Evolutionary conservation across 2,113 vertebrate genomes (phyloP).

Genomic region (Hiodon alosoides): DNA sequence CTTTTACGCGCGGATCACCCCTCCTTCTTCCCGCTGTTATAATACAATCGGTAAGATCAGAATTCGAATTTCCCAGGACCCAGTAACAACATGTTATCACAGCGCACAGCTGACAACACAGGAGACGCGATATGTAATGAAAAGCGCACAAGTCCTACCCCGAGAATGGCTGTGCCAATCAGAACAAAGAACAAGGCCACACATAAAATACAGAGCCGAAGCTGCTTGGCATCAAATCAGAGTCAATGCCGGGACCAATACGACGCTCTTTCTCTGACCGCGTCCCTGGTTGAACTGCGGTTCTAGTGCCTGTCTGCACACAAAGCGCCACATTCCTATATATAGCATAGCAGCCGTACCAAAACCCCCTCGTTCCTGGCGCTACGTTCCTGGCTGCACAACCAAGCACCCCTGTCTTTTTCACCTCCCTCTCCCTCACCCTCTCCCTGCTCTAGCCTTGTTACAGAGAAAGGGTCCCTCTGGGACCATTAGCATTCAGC

Average conservation of each 20-base stretch:
- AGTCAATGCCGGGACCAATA: background rate
- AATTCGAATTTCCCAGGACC: background rate
- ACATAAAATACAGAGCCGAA: background rate
- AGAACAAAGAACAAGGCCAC: background rate
- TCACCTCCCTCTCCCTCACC: constrained; percentile 26
- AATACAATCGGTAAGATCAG: background rate
- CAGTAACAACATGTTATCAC: background rate
- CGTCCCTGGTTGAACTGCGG: background rate
- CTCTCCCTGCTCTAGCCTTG: constrained; percentile 50
- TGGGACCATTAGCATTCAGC: constrained; percentile 39
- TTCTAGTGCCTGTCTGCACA: background rate
- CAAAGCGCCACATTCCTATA: constrained; percentile 4
- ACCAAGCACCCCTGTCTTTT: background rate
- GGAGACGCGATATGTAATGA: background rate
- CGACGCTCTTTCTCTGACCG: constrained; percentile 3
- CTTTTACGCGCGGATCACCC: background rate
- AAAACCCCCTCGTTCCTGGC: background rate
- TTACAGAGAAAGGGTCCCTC: constrained; percentile 42
- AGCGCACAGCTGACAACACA: background rate
- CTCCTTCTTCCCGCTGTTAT: background rate
- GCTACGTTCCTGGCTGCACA: background rate
- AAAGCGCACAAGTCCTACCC: background rate
- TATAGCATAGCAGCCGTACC: background rate
- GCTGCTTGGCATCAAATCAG: constrained; percentile 1
- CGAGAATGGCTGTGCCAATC: background rate